A percentile compares a stretch with the other conserved stretches of the same genome.
These are phyloP conservation scores for Tenthredo notha DNA, from an alignment of 2,888 invertebrate species.

Conservation along the genomic window DNA sequence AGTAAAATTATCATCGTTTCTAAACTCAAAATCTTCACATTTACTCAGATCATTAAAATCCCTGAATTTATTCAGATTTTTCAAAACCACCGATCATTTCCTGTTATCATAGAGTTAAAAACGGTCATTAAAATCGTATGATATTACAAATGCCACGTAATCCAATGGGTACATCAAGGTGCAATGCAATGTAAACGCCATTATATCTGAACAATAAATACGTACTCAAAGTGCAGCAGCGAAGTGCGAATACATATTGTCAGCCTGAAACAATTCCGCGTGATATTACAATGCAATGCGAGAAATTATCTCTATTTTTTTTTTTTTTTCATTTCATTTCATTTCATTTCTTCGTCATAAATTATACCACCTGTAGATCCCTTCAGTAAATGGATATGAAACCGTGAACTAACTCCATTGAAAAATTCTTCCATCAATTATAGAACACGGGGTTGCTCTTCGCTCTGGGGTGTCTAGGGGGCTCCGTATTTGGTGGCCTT, in stretches of 20 bases:
- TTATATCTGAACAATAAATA: not conserved
- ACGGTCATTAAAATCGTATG: not conserved
- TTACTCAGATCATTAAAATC: not conserved
- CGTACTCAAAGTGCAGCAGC: not conserved
- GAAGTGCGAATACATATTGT: constrained; percentile 1
- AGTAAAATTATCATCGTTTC: not conserved
- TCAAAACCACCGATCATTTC: not conserved
- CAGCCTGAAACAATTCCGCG: not conserved
- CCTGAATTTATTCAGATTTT: not conserved
- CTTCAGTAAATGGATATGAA: not conserved
- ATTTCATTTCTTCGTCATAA: not conserved
- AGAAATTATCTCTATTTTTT: not conserved
- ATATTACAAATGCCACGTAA: not conserved
- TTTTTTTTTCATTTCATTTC: no score
- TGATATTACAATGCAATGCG: constrained; percentile 21
- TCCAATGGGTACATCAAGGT: not conserved
- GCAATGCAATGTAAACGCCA: not conserved
- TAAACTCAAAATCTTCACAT: not conserved
- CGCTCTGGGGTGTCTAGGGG: constrained; percentile 67
- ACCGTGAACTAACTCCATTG: not conserved
- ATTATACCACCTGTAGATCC: constrained; percentile 15
- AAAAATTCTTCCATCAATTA: not conserved
- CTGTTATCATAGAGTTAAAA: not conserved
- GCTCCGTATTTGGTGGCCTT: constrained; percentile 68
- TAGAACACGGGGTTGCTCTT: constrained; percentile 68